Evolutionary conservation across 1,140 invertebrate genomes (phyloP), one percentile per base, ranked within the genome.

Genomic region (Gryon sp.): DNA sequence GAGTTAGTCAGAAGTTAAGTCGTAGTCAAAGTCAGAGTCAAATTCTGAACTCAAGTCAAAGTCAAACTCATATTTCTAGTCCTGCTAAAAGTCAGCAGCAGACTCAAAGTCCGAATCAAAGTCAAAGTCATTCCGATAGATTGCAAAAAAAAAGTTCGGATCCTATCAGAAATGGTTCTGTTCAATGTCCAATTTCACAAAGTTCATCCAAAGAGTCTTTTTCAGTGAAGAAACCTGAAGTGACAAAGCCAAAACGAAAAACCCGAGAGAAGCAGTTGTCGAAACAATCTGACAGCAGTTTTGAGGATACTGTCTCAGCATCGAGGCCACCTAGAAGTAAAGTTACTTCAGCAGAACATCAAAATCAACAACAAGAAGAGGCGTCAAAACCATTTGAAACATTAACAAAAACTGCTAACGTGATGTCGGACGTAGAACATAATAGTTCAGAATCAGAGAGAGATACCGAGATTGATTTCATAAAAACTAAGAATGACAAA

Each of bases 381-480:
- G 22, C 66, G 7, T 20, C 24, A 5, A 7, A 52, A 9, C 41
- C 48, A 11, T 18, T 38, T 32, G 53, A 76, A 0, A 38, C 34
- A 3, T 34, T 84, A 1, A 59, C 68, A 4, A 87, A 84, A 16
- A 65, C 80, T 4, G 53, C 83, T 2, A 85, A 83, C 41, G 46
- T 86, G 0, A 63, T 82, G 11, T 86, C 83, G 1, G 92, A 92
- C 12, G 87, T 91, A 8, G 90, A 91, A 48, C 86, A 88, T 14
- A 76, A 76, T 38, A 95, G 94, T n/a, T 95, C 94, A 0, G 94
- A 93, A 74, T 95, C 94, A 0, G 94, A 95, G 81, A 87, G 90
- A 6, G 93, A 93, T 78, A 93, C 92, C 0, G 93, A 94, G 76
- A 89, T 91, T 55, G 91, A 89, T 79, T 91, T 89, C 79, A 78